phyloP scores from a whole-genome alignment of 1,140 invertebrate genomes.

The Zaprionus inermis region DNA sequence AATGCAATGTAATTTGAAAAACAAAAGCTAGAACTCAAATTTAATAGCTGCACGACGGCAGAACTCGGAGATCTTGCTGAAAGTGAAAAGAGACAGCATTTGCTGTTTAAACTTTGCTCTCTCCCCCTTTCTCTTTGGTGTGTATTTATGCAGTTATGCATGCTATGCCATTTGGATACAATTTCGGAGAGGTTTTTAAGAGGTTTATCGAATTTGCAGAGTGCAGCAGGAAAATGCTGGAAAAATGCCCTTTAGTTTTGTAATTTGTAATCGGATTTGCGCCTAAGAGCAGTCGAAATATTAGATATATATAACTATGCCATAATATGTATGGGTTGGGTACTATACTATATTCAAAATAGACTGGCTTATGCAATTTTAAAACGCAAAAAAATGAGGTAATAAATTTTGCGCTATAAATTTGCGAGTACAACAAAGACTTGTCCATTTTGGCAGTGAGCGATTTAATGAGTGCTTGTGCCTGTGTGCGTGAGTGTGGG shows the following conservation, averaged over 20 bases:
- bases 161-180: background rate
- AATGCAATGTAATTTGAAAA: background rate
- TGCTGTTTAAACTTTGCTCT: no score
- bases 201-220: conserved; percentile 5
- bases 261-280: conserved; percentile 1
- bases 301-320: no score
- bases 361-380: conserved; percentile 16
- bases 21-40: background rate
- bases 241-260: background rate
- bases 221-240: background rate
- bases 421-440: conserved; percentile 23
- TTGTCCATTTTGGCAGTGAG: conserved; percentile 37
- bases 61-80: background rate
- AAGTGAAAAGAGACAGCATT: background rate
- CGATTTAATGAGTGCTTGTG: conserved; percentile 46
- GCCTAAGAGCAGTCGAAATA: background rate
- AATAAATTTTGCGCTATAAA: conserved; percentile 42
- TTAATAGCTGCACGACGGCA: no score
- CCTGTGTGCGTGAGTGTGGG: background rate
- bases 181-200: background rate
- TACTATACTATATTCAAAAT: conserved; percentile 20
- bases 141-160: background rate
- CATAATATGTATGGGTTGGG: no score
- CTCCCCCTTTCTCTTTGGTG: no score
- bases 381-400: conserved; percentile 28